These are phyloP conservation scores for Dermochelys coriacea DNA, from an alignment of 2,797 vertebrate species.

Conservation along the genomic window DNA sequence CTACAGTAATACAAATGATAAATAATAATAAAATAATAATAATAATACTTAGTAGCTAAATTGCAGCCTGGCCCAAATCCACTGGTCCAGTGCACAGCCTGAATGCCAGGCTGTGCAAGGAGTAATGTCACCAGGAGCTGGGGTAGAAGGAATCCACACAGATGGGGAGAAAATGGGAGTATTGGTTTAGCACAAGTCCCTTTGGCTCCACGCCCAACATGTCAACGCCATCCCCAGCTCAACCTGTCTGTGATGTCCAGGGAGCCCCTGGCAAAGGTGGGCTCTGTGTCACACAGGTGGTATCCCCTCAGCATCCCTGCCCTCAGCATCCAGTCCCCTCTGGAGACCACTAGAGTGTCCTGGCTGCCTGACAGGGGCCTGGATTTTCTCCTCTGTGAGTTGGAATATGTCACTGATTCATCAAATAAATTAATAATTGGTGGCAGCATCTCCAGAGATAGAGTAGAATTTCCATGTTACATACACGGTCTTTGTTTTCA, in stretches of 20 bases:
- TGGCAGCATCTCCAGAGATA: not conserved
- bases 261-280: not conserved
- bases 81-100: accelerated
- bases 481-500: not conserved
- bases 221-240: not conserved
- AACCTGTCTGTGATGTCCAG: not conserved
- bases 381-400: not conserved
- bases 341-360: not conserved
- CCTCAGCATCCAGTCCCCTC: not conserved
- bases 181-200: not conserved
- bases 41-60: accelerated
- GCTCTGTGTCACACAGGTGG: accelerated
- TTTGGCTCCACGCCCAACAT: not conserved
- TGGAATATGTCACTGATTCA: not conserved
- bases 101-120: not conserved
- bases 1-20: not conserved
- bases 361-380: not conserved
- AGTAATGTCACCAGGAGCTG: not conserved
- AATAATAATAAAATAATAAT: not conserved
- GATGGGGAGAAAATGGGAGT: not conserved
- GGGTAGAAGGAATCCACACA: not conserved
- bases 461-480: not conserved
- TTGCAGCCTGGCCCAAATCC: not conserved
- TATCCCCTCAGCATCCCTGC: not conserved
- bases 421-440: not conserved